A percentile compares a stretch with the other conserved stretches of the same genome.
Evolutionary conservation across 2,888 invertebrate genomes (phyloP).

Genomic region (Hirudinaria manillensis): DNA sequence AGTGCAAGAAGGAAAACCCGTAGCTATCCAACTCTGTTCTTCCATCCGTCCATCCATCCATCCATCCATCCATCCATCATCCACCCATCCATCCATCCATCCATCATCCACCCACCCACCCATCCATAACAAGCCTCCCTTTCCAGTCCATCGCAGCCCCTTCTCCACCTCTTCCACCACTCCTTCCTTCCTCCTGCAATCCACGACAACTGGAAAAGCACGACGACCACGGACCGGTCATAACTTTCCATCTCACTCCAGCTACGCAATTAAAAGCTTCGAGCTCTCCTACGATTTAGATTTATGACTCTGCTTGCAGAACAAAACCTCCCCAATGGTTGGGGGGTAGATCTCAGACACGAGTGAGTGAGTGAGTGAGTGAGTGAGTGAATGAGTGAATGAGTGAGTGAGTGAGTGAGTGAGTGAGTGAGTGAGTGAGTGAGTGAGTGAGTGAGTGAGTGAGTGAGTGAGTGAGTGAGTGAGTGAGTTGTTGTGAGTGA

Average conservation of each 20-base stretch:
- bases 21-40: too few relatives aligned
- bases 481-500: conserved; percentile 12
- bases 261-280: not conserved
- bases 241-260: conserved; percentile 1
- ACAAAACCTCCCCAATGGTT: not conserved
- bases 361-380: conserved; percentile 3
- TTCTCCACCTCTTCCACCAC: not conserved
- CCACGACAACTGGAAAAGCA: not conserved
- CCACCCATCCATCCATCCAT: too few relatives aligned
- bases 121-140: too few relatives aligned
- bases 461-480: conserved; percentile 3
- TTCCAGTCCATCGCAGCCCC: not conserved
- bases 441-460: too few relatives aligned
- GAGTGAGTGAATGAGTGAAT: too few relatives aligned
- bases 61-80: too few relatives aligned
- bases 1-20: too few relatives aligned
- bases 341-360: not conserved
- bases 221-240: too few relatives aligned
- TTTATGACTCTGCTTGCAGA: conserved; percentile 4
- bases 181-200: not conserved
- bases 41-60: too few relatives aligned
- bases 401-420: not conserved
- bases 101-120: too few relatives aligned
- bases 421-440: not conserved
- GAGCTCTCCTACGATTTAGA: not conserved